Evolutionary conservation across 2,113 vertebrate genomes (phyloP).

Genomic region (Ammospiza nelsoni): DNA sequence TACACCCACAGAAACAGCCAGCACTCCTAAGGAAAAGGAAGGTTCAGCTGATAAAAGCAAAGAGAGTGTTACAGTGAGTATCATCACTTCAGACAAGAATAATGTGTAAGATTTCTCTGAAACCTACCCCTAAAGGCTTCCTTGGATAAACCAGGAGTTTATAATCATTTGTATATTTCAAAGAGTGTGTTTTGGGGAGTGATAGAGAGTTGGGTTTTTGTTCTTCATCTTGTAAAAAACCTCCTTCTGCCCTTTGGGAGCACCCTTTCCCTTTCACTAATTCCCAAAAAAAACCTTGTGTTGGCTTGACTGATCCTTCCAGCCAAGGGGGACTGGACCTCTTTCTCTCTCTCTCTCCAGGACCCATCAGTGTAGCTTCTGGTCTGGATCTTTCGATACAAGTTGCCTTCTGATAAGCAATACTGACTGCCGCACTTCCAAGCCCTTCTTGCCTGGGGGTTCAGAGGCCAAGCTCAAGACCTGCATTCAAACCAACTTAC

Average conservation of each 20-base stretch:
- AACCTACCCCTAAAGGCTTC: not conserved
- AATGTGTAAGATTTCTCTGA: not conserved
- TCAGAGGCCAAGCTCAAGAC: slow-evolving; percentile 72
- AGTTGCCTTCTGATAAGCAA: slow-evolving; percentile 73
- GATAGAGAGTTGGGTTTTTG: not conserved
- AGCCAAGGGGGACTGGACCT: slow-evolving; percentile 63
- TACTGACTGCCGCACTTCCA: slow-evolving; percentile 73
- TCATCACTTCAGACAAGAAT: not conserved
- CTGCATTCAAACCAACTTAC: slow-evolving; percentile 67
- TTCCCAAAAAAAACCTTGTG: not conserved
- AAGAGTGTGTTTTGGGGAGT: not conserved
- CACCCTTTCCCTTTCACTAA: slow-evolving; percentile 14
- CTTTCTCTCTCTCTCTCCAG: slow-evolving; percentile 68
- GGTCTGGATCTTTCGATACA: slow-evolving; percentile 70
- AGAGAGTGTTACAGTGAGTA: slow-evolving; percentile 84
- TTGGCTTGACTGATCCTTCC: slow-evolving; percentile 62
- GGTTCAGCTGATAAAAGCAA: slow-evolving; percentile 86
- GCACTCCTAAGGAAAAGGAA: slow-evolving; percentile 86
- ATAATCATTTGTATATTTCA: not conserved
- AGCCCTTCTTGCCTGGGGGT: slow-evolving; percentile 71
- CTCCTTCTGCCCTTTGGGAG: slow-evolving; percentile 8
- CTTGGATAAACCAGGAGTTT: not conserved
- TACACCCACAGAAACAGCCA: slow-evolving; percentile 74
- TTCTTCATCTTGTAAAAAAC: not conserved
- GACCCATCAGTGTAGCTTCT: slow-evolving; percentile 69